A percentile compares a stretch with the other conserved stretches of the same genome.
phyloP scores from a whole-genome alignment of 2,797 vertebrate genomes.

The Cryptoblepharus egeriae region DNA sequence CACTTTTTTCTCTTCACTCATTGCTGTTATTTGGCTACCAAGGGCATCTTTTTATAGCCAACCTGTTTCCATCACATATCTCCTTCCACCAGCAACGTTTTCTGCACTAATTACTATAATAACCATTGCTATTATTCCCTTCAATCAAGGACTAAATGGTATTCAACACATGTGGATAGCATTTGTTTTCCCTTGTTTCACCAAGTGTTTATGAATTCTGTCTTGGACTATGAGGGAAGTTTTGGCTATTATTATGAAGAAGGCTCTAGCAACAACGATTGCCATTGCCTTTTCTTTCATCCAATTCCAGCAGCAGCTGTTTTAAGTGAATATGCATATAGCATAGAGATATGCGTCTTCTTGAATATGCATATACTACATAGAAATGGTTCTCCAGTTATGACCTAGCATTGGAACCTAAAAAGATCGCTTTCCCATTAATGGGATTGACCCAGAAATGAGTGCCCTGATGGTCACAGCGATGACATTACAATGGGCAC shows the following conservation, averaged over 20 bases:
- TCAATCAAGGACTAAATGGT: background rate
- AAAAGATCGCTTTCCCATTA: too few species aligned
- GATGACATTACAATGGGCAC: too few species aligned
- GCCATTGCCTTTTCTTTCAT: background rate
- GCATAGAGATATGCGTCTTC: too few species aligned
- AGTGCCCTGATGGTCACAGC: too few species aligned
- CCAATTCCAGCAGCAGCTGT: background rate
- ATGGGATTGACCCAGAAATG: too few species aligned
- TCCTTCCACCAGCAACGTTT: fast-evolving
- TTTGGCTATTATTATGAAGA: background rate
- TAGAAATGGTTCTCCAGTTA: too few species aligned
- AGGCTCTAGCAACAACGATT: too few species aligned
- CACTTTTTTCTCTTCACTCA: background rate
- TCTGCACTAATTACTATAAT: conserved; percentile 16
- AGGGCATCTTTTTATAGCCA: conserved; percentile 23
- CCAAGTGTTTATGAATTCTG: background rate
- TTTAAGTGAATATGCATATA: background rate
- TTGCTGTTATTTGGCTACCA: conserved; percentile 2
- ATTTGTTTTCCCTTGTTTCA: background rate
- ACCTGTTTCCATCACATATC: background rate
- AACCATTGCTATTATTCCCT: background rate
- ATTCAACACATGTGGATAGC: background rate
- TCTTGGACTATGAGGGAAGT: background rate
- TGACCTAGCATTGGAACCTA: too few species aligned
- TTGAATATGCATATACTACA: too few species aligned